A percentile compares a stretch with the other conserved stretches of the same genome.
phyloP scores from a whole-genome alignment of 92 coral and sea anemone genomes.

The Montipora capitata region DNA sequence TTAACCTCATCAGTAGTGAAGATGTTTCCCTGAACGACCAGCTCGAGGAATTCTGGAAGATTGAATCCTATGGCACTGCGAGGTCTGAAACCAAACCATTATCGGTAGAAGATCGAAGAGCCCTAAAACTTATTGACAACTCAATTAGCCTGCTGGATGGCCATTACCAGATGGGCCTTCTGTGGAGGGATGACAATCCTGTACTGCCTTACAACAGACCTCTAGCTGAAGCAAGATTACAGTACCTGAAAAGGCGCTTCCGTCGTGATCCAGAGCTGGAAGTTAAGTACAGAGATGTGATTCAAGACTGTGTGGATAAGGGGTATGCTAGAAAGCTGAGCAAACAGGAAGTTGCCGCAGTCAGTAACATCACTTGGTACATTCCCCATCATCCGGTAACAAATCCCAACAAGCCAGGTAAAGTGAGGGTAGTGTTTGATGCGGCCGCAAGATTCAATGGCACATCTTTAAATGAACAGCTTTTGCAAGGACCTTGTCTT shows the following conservation, averaged over 20 bases:
- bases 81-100: slow-evolving; percentile 27
- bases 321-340: slow-evolving; percentile 69
- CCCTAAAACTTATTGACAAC: slow-evolving; percentile 35
- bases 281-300: slow-evolving; percentile 67
- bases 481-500: slow-evolving; percentile 77
- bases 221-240: slow-evolving; percentile 73
- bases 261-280: slow-evolving; percentile 56
- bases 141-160: slow-evolving; percentile 33
- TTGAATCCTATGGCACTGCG: slow-evolving; percentile 55
- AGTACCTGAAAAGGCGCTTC: slow-evolving; percentile 65
- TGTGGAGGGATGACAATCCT: slow-evolving; percentile 60
- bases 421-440: slow-evolving; percentile 78
- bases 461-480: slow-evolving; percentile 66
- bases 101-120: slow-evolving; percentile 66
- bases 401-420: slow-evolving; percentile 72
- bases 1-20: slow-evolving; percentile 42
- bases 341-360: slow-evolving; percentile 53
- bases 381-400: slow-evolving; percentile 74
- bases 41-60: slow-evolving; percentile 73
- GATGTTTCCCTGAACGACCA: slow-evolving; percentile 68
- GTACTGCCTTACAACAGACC: slow-evolving; percentile 64
- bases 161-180: slow-evolving; percentile 74
- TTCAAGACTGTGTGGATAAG: slow-evolving; percentile 59
- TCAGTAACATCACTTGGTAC: slow-evolving; percentile 56
- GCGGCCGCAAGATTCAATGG: slow-evolving; percentile 75